These are phyloP conservation scores for Falco novaeseelandiae DNA, from an alignment of 2,797 vertebrate genomes.

Conservation along the genomic window DNA sequence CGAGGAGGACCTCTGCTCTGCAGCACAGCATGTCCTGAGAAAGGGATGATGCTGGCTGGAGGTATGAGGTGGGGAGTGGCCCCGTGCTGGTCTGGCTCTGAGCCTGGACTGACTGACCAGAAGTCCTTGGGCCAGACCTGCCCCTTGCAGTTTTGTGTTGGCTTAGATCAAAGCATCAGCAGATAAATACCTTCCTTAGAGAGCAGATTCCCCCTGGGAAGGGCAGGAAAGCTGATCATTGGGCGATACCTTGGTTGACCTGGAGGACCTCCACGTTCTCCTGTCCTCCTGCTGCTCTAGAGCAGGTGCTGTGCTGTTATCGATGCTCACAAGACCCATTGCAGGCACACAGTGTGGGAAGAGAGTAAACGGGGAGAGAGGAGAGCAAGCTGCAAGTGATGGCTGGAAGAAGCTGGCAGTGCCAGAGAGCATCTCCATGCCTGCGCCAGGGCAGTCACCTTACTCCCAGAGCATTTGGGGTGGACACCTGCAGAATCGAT, in stretches of 20 bases:
- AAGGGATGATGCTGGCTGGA: background rate
- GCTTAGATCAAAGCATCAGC: background rate
- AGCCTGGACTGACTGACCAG: background rate
- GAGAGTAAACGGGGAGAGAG: background rate
- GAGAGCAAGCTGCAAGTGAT: background rate
- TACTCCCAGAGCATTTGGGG: background rate
- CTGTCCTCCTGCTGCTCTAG: background rate
- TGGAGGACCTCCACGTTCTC: background rate
- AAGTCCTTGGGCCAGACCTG: background rate
- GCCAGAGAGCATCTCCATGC: background rate
- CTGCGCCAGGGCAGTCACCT: rapidly evolving
- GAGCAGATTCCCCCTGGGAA: background rate
- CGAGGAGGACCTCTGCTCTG: background rate
- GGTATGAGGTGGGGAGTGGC: background rate
- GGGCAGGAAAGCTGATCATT: rapidly evolving
- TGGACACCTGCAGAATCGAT: no score
- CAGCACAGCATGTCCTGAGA: background rate
- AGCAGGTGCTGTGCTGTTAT: background rate
- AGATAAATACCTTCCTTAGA: background rate
- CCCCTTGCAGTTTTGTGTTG: background rate
- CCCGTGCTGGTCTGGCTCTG: background rate
- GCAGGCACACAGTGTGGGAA: background rate
- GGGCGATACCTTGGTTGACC: background rate
- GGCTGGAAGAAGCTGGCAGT: background rate
- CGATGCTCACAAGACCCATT: background rate